Conservation (phyloP, 2,113 vertebrate genomes). For the Dunckerocampus dactyliophorus region DNA sequence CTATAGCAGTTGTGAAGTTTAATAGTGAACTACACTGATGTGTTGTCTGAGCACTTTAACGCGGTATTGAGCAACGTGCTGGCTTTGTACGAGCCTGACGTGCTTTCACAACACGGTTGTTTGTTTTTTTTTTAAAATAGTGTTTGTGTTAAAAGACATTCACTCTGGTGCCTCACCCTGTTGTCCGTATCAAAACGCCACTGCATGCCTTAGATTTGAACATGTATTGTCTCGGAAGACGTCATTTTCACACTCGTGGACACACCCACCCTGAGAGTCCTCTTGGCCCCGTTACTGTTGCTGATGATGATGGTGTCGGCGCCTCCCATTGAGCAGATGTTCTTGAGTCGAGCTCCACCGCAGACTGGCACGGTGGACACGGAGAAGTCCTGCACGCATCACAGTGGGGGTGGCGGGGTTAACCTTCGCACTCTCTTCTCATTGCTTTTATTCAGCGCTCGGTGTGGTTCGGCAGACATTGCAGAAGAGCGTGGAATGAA, state of each 20-base stretch:
- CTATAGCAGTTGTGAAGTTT: too few relatives aligned
- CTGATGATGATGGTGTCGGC: conserved; percentile 82
- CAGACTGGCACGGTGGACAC: conserved; percentile 85
- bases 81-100: too few relatives aligned
- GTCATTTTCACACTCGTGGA: neutral
- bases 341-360: conserved; percentile 78
- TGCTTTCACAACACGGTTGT: too few relatives aligned
- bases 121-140: too few relatives aligned
- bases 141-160: too few relatives aligned
- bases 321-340: conserved; percentile 88
- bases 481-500: neutral
- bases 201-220: neutral
- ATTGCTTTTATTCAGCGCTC: neutral
- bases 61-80: too few relatives aligned
- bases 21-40: too few relatives aligned
- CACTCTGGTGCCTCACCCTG: too few relatives aligned
- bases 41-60: too few relatives aligned
- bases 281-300: conserved; percentile 79
- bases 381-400: conserved; percentile 77
- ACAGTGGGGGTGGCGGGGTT: conserved; percentile 3
- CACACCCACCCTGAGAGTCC: conserved; percentile 77
- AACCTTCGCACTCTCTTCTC: neutral
- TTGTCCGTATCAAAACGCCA: neutral
- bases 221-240: neutral
- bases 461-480: neutral